Conservation (phyloP, 2,888 invertebrate genomes). For the Chymomyza caudatula region DNA sequence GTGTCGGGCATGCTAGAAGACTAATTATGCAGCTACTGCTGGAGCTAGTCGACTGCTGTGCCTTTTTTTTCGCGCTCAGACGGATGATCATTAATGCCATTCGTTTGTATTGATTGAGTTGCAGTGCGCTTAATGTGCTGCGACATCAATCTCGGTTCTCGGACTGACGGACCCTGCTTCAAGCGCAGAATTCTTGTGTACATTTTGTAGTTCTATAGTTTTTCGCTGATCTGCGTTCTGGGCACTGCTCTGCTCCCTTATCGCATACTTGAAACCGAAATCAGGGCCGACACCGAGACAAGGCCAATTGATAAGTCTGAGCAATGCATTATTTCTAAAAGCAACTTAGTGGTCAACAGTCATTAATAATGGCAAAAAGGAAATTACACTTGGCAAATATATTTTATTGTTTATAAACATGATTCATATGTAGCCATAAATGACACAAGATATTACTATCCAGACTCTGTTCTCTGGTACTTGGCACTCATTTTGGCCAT, state of each 20-base stretch:
- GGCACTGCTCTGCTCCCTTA: neutral
- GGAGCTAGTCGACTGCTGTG: slow-evolving; percentile 13
- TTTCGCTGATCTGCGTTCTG: slow-evolving; percentile 1
- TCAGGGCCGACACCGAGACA: slow-evolving; percentile 5
- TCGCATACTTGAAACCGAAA: slow-evolving; percentile 7
- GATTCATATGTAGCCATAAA: slow-evolving; percentile 22
- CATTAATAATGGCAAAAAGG: neutral
- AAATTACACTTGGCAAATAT: slow-evolving; percentile 9
- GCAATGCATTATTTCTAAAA: neutral
- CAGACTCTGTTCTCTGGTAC: neutral
- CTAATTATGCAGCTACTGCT: slow-evolving; percentile 66
- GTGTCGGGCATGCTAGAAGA: slow-evolving; percentile 66
- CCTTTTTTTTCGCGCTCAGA: slow-evolving; percentile 3
- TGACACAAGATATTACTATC: slow-evolving; percentile 1
- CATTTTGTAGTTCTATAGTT: neutral
- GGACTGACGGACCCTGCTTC: slow-evolving; percentile 30
- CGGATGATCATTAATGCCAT: slow-evolving; percentile 54
- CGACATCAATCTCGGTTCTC: slow-evolving; percentile 72
- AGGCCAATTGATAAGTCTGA: slow-evolving; percentile 32
- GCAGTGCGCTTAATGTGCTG: slow-evolving; percentile 73
- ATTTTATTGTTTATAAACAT: slow-evolving; percentile 7
- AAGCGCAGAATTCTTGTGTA: slow-evolving; percentile 49
- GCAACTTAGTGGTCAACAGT: neutral
- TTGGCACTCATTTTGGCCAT: neutral
- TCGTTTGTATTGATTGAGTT: slow-evolving; percentile 69